Base-by-base conservation (phyloP, 2,797 vertebrate species). In the Rhynchotus rufescens region DNA sequence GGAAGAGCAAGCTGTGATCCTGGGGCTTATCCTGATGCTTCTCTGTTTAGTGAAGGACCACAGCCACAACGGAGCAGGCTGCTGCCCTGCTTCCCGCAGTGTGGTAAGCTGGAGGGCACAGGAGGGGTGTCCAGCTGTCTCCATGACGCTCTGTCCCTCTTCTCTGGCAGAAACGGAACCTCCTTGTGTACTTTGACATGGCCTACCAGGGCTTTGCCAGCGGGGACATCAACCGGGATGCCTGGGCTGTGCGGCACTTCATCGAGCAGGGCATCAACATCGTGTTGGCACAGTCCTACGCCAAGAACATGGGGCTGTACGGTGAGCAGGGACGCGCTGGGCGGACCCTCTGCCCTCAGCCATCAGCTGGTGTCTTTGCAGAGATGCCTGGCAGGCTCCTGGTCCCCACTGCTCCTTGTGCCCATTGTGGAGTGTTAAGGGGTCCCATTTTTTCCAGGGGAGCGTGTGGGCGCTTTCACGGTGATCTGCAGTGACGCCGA, bases 161-260 rank as follows among this genome's bases (percentile, higher is more conserved):
- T 78, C 59, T 67, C 78, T 93, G 61, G 83, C 97, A 99, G 99
- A 99, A 99, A 98, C 98, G 97, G 94, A 99, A 99, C 76, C 98
- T 99, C 88, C 98, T 99, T 0, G 98, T 98, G n/a, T 99, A 99
- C 97, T 99, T 99, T 12, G 99, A 99, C 97, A 99, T 99, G 99
- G 99, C 99, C 44, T 99, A 99, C 93, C 99, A 99, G 97, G 99
- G 99, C 91, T 99, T 99, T 71, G 99, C 99, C 80, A 99, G 99
- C 1, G 99, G 99, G 15, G 99, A 99, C 93, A 99, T 99, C 13
- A 97, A 99, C 92, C 98, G 98, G 51, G 99, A 99, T 2, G 98
- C 99, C 67, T 99, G 99, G 99, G 99, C 99, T 9, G 98, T 99
- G 85, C 99, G 99, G 34, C 72, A 99, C 97, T 99, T 99, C 97